Evolutionary conservation across 2,113 vertebrate genomes (phyloP), one percentile per base, ranked within the genome.

Genomic region (Corydoras sp.): DNA sequence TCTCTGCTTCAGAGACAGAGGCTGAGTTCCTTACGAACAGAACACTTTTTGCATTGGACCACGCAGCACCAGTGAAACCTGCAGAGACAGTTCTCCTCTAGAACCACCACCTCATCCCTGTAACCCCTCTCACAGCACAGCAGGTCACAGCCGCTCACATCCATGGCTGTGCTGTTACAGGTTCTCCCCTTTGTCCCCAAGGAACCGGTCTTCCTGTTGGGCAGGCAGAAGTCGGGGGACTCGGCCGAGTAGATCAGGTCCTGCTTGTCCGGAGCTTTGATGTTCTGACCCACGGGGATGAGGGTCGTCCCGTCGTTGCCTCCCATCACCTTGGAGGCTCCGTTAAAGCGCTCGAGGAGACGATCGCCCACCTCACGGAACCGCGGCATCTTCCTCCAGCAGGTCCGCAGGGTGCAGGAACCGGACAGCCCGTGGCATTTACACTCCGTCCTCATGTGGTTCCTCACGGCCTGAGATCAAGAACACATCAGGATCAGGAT

Each of bases 21-120:
- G 77, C 93, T 98, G 72, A 98, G 91, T 76, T 98, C 92, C 78
- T 96, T 95, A n/a, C 87, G 91, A 68, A 96, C 93, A 0, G 90
- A 86, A 81, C 97, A 98, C 80, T 95, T 96, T 79, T 97, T 95
- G 81, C 97, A 99, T 81, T 98, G 94, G 62, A 98, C 97, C 12
- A 97, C 93, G 0, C 96, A 98, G 85, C 96, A 99, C 96, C 95
- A 98, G 87, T 97, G 94, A 85, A 99, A 98, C 73, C 94, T 93
- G 79, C 96, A 98, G 48, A 95, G 88, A 77, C 97, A 99, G 91
- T 95, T 98, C 88, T 98, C 95, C 86, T 98, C 93, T 12, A 97
- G 79, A 78, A 94, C 90, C 77, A 97, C 88, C 0, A 92, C 94
- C 79, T 98, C 95, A 2, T 95, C 91, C 51, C 90, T 87, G 87